Conservation (phyloP, 2,888 invertebrate species). For the Ptychoptera contaminata region DNA sequence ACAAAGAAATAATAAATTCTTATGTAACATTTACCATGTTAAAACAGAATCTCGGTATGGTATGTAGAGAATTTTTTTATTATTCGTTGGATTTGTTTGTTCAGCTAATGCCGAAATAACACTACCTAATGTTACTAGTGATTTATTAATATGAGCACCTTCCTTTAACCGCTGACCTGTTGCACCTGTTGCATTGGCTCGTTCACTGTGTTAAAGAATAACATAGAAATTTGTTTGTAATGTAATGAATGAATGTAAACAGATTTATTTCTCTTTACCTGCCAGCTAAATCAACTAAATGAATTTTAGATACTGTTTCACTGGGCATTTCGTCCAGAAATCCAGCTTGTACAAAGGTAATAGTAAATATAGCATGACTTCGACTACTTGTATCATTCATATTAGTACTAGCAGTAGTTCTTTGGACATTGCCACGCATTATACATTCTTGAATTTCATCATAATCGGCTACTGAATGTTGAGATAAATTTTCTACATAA, state of each 20-base stretch:
- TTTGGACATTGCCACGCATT: constrained; percentile 62
- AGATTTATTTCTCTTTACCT: constrained; percentile 35
- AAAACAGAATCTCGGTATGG: constrained; percentile 79
- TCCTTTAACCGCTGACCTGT: constrained; percentile 81
- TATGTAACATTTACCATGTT: constrained; percentile 42
- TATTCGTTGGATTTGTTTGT: constrained; percentile 31
- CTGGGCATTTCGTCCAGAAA: constrained; percentile 77
- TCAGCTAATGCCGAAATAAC: constrained; percentile 78
- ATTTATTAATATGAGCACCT: constrained; percentile 83
- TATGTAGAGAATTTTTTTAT: constrained; percentile 48
- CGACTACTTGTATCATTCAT: constrained; percentile 88
- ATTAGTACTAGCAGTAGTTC: constrained; percentile 77
- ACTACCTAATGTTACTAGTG: constrained; percentile 71
- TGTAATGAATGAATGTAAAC: neutral
- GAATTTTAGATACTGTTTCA: constrained; percentile 80
- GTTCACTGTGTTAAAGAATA: constrained; percentile 41
- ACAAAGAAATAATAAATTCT: neutral
- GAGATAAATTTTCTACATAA: constrained; percentile 75
- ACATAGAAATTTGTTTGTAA: neutral
- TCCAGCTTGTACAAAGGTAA: constrained; percentile 77
- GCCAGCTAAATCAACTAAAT: constrained; percentile 78
- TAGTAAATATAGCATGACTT: constrained; percentile 83
- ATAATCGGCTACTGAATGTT: constrained; percentile 73
- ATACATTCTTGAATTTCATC: constrained; percentile 72
- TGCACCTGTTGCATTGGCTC: constrained; percentile 78